These are phyloP conservation scores for Halcyon leucocephala DNA, from an alignment of 2,797 vertebrate species.

Conservation along the genomic window DNA sequence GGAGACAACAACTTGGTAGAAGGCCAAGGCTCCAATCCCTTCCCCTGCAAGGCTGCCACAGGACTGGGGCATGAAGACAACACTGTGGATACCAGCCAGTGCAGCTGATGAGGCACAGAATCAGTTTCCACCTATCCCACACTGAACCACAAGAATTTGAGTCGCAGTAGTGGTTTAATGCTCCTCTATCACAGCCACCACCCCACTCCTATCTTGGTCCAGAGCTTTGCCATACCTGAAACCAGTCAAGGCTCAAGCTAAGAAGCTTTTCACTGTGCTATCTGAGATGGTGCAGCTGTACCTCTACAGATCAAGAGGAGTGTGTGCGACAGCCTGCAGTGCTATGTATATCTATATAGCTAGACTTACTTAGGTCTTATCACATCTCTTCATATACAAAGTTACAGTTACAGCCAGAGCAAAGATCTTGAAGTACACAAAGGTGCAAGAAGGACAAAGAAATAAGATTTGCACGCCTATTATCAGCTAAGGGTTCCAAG, in stretches of 20 bases:
- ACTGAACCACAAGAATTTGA: rapidly evolving
- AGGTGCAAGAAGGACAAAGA: neutral
- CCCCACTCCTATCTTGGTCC: rapidly evolving
- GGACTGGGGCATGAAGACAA: neutral
- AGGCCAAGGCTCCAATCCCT: neutral
- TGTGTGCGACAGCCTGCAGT: rapidly evolving
- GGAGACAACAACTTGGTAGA: neutral
- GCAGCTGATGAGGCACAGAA: rapidly evolving
- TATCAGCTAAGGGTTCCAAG: neutral
- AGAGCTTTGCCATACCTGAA: neutral
- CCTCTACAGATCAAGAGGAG: neutral
- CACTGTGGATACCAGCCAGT: rapidly evolving
- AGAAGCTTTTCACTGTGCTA: rapidly evolving
- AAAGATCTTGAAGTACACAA: neutral
- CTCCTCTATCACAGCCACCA: neutral
- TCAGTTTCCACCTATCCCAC: neutral
- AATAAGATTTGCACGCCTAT: neutral
- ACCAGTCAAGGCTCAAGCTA: neutral
- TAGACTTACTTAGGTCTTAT: neutral
- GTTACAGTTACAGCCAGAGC: neutral
- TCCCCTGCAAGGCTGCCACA: neutral
- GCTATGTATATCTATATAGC: neutral
- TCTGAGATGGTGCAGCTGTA: neutral
- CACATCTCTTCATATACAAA: neutral
- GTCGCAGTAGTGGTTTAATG: rapidly evolving